Percentiles rank a stretch among this genome's conserved stretches.
phyloP scores from a whole-genome alignment of 92 coral and sea anemone genomes.

The Ricordea florida region DNA sequence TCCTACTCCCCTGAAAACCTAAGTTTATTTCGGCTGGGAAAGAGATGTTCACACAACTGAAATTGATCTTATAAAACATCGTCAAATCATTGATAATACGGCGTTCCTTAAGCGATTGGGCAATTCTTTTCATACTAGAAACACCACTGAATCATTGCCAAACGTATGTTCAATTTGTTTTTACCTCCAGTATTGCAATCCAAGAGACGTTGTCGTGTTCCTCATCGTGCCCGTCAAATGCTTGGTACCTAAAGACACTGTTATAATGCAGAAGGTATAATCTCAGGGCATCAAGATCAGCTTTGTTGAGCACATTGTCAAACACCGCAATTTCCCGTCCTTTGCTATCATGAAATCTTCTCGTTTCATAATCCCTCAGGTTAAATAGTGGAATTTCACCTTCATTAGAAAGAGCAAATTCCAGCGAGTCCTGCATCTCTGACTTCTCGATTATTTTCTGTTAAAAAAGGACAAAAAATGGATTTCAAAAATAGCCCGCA shows the following conservation, averaged over 20 bases:
- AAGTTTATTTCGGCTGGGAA: background rate
- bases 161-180: no score
- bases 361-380: constrained; percentile 58
- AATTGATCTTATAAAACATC: background rate
- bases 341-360: constrained; percentile 69
- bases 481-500: background rate
- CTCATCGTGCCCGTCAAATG: constrained; percentile 71
- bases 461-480: background rate
- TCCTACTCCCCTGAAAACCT: background rate
- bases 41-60: background rate
- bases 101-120: background rate
- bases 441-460: constrained; percentile 51
- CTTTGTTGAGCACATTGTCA: constrained; percentile 74
- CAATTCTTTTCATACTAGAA: background rate
- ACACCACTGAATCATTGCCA: no score
- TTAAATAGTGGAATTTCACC: constrained; percentile 48
- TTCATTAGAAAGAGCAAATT: constrained; percentile 70
- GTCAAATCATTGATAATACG: background rate
- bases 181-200: constrained; percentile 83
- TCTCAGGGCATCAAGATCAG: constrained; percentile 76
- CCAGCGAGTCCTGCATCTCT: constrained; percentile 32
- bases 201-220: constrained; percentile 96
- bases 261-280: constrained; percentile 74
- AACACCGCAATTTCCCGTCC: constrained; percentile 85
- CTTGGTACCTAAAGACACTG: constrained; percentile 68